Percentiles rank a stretch among this genome's conserved stretches.
These are phyloP conservation scores for Nesometra sesokonis DNA, from an alignment of 35 echinoderm and acorn worm genomes.

Conservation along the genomic window DNA sequence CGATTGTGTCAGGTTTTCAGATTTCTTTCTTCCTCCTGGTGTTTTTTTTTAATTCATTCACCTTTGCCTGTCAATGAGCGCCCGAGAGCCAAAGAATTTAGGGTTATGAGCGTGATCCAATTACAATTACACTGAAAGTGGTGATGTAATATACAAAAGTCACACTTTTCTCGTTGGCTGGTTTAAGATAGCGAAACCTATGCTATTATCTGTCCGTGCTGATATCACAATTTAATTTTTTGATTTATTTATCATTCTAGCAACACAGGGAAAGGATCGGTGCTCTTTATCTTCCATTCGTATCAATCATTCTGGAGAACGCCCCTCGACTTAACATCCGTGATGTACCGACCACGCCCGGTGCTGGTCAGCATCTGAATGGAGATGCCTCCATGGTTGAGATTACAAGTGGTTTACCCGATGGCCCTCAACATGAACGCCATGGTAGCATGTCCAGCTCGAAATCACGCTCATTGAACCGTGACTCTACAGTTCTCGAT, in stretches of 20 bases:
- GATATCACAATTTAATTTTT: not conserved
- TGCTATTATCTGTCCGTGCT: too few relatives aligned
- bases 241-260: conserved; percentile 16
- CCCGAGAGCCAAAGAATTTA: too few relatives aligned
- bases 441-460: conserved; percentile 45
- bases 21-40: too few relatives aligned
- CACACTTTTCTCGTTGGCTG: too few relatives aligned
- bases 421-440: conserved; percentile 33
- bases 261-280: conserved; percentile 80
- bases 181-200: too few relatives aligned
- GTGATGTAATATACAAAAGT: not conserved
- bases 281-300: conserved; percentile 76
- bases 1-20: too few relatives aligned
- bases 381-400: conserved; percentile 22
- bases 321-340: conserved; percentile 46
- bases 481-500: conserved; percentile 71
- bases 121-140: too few relatives aligned
- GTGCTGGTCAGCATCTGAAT: conserved; percentile 4
- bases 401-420: not conserved
- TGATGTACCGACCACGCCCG: conserved; percentile 7
- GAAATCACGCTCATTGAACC: conserved; percentile 59
- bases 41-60: too few relatives aligned
- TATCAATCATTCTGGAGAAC: conserved; percentile 90
- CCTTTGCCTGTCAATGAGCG: too few relatives aligned
- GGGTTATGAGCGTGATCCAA: too few relatives aligned